Evolutionary conservation across 2,888 invertebrate genomes (phyloP).

Genomic region (Anoncus sp.): DNA sequence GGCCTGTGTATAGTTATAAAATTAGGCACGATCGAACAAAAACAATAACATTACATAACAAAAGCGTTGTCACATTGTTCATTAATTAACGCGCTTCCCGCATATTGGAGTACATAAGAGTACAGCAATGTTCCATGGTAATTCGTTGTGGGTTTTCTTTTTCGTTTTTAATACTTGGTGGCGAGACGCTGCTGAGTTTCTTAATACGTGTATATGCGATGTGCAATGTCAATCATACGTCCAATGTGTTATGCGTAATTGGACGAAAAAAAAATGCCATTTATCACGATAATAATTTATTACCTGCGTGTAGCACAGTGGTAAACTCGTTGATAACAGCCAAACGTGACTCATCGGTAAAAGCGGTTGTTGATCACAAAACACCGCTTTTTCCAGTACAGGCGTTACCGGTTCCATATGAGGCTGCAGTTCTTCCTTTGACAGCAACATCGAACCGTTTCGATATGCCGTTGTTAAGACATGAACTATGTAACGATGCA

Average conservation of each 20-base stretch:
- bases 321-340: constrained; percentile 88
- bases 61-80: too few relatives aligned
- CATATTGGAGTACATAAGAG: too few relatives aligned
- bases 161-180: too few relatives aligned
- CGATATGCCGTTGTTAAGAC: constrained; percentile 86
- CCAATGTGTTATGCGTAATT: constrained; percentile 63
- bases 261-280: constrained; percentile 18
- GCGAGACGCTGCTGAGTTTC: too few relatives aligned
- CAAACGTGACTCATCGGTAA: constrained; percentile 89
- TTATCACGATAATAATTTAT: constrained; percentile 28
- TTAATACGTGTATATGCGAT: constrained; percentile 25
- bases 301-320: constrained; percentile 83
- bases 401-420: constrained; percentile 90
- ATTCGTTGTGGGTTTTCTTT: too few relatives aligned
- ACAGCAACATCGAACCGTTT: constrained; percentile 78
- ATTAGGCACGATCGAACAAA: too few relatives aligned
- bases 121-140: too few relatives aligned
- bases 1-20: constrained; percentile 56
- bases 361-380: constrained; percentile 79
- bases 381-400: constrained; percentile 84
- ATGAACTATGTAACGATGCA: constrained; percentile 89
- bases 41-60: too few relatives aligned
- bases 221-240: constrained; percentile 54
- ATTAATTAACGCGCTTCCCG: too few relatives aligned
- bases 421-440: constrained; percentile 78